Base-by-base conservation (phyloP, 2,888 invertebrate genomes). In the Lathronympha strigana region DNA sequence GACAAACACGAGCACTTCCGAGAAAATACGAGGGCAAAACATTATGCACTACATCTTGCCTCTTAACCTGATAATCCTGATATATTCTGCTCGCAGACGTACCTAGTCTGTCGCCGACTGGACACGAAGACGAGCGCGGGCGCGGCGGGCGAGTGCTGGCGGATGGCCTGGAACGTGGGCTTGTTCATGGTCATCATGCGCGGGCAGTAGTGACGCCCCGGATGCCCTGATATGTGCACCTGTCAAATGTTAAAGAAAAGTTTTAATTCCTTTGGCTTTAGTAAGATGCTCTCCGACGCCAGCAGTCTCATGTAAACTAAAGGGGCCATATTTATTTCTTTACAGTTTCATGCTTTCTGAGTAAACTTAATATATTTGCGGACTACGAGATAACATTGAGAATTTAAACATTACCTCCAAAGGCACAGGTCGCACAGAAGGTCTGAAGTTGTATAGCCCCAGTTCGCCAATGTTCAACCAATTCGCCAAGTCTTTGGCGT, bases 161-260 rank as follows among this genome's bases (percentile, higher is more conserved):
- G 94, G 69, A 99, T 98, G 0, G 99, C 98, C 86, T 98, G 97
- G 92, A 97, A 99, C 0, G 98, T 96, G 0, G 99, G 99, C 78
- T 98, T 97, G 90, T 99, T 99, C 99, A 99, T 99, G 0, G 98
- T 97, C 69, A 98, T 96, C 99, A 99, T 99, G 53, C 99, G 94
- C 0, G 99, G 99, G 78, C 99, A 99, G 90, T 99, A 99, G 85
- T 99, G 98, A 71, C 99, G 97, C 3, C 98, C 99, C 0, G 98
- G 97, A 83, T 98, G 99, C 0, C 99, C 99, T 55, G 96, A 95
- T 74, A 99, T 98, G 79, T 98, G 98, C 13, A 94, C 94, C 83
- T 94, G 67, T 3, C 4, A 31, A 13, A 51, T 13, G 23, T 45
- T 4, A 21, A 21, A 28, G 8, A n/a, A n/a, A n/a, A n/a, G n/a